These are phyloP conservation scores for Cataglyphis albicans DNA, from an alignment of 2,888 invertebrate genomes.

Conservation along the genomic window DNA sequence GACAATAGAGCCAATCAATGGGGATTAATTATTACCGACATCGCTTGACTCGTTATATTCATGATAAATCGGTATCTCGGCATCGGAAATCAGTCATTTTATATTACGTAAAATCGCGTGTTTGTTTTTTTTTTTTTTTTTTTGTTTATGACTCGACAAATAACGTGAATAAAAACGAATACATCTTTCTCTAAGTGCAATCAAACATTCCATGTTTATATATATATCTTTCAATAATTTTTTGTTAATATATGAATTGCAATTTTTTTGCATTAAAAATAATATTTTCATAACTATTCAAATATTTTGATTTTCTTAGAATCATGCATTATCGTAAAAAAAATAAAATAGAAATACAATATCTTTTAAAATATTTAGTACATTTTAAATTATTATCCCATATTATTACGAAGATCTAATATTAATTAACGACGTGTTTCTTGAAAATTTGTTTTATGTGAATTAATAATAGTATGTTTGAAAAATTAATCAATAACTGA, in stretches of 20 bases:
- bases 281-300: background rate
- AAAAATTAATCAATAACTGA: conserved; percentile 39
- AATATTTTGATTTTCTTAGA: background rate
- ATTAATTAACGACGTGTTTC: background rate
- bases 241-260: background rate
- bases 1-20: conserved; percentile 77
- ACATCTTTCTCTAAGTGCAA: conserved; percentile 13
- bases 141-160: background rate
- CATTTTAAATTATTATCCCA: background rate
- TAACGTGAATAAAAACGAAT: conserved; percentile 1
- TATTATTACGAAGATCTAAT: background rate
- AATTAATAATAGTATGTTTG: background rate
- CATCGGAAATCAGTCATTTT: conserved; percentile 39
- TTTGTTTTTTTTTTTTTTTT: background rate
- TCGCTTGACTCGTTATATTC: conserved; percentile 68
- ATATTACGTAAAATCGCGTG: conserved; percentile 25
- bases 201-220: background rate
- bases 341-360: background rate
- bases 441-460: background rate
- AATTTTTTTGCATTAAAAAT: background rate
- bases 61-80: conserved; percentile 70
- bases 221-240: background rate
- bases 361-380: background rate
- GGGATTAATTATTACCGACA: conserved; percentile 74
- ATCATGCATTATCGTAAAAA: background rate